Evolutionary conservation across 2,888 invertebrate genomes (phyloP), one percentile per base, ranked within the genome.

Genomic region (Eremobia ochroleuca): DNA sequence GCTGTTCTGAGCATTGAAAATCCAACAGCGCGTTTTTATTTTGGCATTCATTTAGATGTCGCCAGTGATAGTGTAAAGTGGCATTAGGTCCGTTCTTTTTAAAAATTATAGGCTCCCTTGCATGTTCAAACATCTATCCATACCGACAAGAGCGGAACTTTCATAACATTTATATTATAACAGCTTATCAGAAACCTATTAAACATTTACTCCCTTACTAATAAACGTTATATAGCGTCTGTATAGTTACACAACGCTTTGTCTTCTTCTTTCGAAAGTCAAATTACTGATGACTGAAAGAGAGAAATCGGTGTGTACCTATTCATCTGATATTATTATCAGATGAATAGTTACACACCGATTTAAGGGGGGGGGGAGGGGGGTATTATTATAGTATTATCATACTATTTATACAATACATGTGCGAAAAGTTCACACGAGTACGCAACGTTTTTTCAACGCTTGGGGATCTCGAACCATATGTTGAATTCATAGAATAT

Each of bases 131-230:
- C 13, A 31, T 69, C 21, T 34, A 25, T n/a, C 13, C 40, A 40
- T n/a, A 74, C n/a, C n/a, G n/a, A 15, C 8, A 31, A 62, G 9
- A 52, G 4, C 25, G 49, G 5, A 18, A 46, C 28, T 18, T 75
- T 25, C 18, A 21, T 62, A 76, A 21, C 21, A 76, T 34, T n/a
- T 74, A 13, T 76, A 40, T 18, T 31, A 37, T 18, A 21, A 15
- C 28, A 52, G 9, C 18, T 31, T 31, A 31, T 52, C 34, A 15
- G n/a, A n/a, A n/a, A n/a, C n/a, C n/a, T n/a, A n/a, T n/a, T n/a
- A n/a, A n/a, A n/a, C n/a, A n/a, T n/a, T n/a, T n/a, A n/a, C n/a
- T n/a, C n/a, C n/a, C n/a, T n/a, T n/a, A n/a, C n/a, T n/a, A n/a
- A n/a, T n/a, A n/a, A n/a, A n/a, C n/a, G n/a, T n/a, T n/a, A n/a